These are phyloP conservation scores for Aspiorhynchus laticeps DNA, from an alignment of 2,113 vertebrate genomes.

Conservation along the genomic window DNA sequence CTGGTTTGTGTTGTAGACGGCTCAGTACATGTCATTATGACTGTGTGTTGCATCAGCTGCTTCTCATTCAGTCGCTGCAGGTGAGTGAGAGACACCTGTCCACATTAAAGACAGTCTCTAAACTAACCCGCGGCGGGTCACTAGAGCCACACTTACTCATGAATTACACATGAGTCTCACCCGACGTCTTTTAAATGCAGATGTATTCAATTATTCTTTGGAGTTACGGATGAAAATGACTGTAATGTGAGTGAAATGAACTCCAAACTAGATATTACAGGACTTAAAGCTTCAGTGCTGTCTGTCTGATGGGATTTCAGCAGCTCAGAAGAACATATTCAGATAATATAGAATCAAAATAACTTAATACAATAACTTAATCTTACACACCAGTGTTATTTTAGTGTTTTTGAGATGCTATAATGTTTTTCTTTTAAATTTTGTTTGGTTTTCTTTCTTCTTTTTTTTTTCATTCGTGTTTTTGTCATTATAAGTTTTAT, in stretches of 20 bases:
- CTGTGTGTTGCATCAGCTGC: conserved; percentile 11
- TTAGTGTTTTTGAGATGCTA: neutral
- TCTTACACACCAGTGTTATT: no score
- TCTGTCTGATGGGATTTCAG: neutral
- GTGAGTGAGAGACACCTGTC: conserved; percentile 29
- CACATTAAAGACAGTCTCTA: conserved; percentile 1
- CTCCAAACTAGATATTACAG: neutral
- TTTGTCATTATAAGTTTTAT: no score
- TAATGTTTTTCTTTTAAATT: neutral
- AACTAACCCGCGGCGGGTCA: neutral
- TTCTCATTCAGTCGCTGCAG: neutral
- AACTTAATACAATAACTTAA: no score
- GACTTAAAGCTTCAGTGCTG: neutral
- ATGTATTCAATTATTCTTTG: neutral
- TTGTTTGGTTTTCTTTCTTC: no score
- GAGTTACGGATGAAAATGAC: neutral
- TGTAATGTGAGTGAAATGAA: neutral
- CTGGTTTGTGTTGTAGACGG: neutral
- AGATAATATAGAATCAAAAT: neutral
- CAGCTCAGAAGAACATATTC: neutral
- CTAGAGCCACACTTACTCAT: neutral
- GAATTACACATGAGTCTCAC: neutral
- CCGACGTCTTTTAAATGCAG: neutral
- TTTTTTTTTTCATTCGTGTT: no score
- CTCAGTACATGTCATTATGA: neutral